Base-by-base conservation (phyloP, 2,888 invertebrate genomes). In the Agrochola litura region DNA sequence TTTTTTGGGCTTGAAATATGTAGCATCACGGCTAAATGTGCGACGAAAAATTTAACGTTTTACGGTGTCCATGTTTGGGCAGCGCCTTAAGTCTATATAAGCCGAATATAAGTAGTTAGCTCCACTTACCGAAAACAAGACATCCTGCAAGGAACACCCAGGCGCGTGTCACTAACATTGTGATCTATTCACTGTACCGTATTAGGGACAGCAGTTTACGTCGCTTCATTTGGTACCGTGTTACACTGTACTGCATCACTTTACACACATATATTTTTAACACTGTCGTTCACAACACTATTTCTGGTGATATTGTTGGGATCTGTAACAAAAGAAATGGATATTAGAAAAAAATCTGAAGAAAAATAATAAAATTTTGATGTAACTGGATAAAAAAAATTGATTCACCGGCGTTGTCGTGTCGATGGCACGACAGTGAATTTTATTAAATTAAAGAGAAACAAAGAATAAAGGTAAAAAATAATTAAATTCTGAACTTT, bases 201-300 rank as follows among this genome's bases (percentile, higher is more conserved):
- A 74, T 87, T 84, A 74, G 83, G 83, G 43, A 81, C 82, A 82
- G 89, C 81, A 86, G 88, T 92, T 92, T 93, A 82, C 92, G 95
- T 86, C 96, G 96, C 96, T 92, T 95, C 96, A 96, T 96, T 95
- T 92, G 95, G 94, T 88, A 90, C 71, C 82, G 82, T 84, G 72
- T 78, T 73, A 68, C 87, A 87, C 89, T 73, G 70, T 72, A 87
- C 89, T 77, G 85, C 89, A 89, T 91, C 89, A 91, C 92, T 91
- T 87, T 87, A 81, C 89, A 82, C 88, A 87, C 85, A 90, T 93
- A 93, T 94, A 92, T 92, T 60, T 54, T 79, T 79, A 76, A 61
- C 84, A 87, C 87, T 72, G 14, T 56, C 74, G 73, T 86, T 81
- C 89, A 89, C 88, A 88, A 82, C 83, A 84, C 83, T 80, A 56